Evolutionary conservation across 2,888 invertebrate genomes (phyloP).

Genomic region (Acleris sparsana): DNA sequence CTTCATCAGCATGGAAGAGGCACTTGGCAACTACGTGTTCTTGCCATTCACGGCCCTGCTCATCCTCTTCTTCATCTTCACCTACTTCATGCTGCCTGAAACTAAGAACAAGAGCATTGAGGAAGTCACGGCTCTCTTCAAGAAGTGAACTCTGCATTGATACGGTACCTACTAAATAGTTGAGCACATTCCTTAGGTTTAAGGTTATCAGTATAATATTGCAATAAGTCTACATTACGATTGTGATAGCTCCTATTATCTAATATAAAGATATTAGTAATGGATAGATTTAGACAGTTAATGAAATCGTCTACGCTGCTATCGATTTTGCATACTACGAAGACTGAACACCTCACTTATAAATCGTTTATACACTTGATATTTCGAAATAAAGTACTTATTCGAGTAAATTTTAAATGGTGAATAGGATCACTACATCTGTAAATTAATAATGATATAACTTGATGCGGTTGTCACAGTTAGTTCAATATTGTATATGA

Average conservation of each 20-base stretch:
- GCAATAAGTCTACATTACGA: conserved; percentile 60
- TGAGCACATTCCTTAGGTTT: conserved; percentile 57
- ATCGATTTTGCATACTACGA: conserved; percentile 56
- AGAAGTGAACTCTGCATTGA: conserved; percentile 53
- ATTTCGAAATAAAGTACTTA: conserved; percentile 69
- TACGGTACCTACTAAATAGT: conserved; percentile 41
- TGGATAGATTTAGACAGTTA: conserved; percentile 11
- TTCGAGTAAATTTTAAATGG: conserved; percentile 42
- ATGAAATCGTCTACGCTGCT: conserved; percentile 35
- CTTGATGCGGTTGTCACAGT: conserved; percentile 10
- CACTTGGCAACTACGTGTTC: conserved; percentile 72
- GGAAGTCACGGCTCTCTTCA: conserved; percentile 79
- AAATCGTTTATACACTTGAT: conserved; percentile 55
- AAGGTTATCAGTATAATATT: conserved; percentile 49
- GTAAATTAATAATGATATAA: conserved; percentile 11
- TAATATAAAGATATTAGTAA: conserved; percentile 38
- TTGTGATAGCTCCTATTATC: conserved; percentile 58
- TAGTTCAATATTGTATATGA: conserved; percentile 16
- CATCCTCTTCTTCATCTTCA: conserved; percentile 74
- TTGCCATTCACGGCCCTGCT: conserved; percentile 74
- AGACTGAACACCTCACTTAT: conserved; percentile 69
- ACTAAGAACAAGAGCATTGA: conserved; percentile 80
- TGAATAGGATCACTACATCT: conserved; percentile 21
- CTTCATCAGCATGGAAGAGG: conserved; percentile 68
- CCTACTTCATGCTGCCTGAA: conserved; percentile 76